These are phyloP conservation scores for Cephonodes hylas DNA, from an alignment of 2,888 invertebrate species.

Conservation along the genomic window DNA sequence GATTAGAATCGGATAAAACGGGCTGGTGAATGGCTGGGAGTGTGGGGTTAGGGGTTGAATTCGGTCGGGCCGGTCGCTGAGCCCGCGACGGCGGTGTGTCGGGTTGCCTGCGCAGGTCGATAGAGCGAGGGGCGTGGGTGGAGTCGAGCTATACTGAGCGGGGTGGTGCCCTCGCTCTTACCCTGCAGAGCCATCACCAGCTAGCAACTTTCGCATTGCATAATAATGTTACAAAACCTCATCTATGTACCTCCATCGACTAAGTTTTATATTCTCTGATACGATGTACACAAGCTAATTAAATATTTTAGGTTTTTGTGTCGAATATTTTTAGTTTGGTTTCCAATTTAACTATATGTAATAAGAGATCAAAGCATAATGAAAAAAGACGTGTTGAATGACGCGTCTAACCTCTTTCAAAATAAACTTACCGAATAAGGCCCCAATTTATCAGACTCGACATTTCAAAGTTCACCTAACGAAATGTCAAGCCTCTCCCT, in stretches of 20 bases:
- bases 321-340: background rate
- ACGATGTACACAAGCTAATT: background rate
- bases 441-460: conserved; percentile 5
- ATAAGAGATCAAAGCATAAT: too few species aligned
- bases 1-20: conserved; percentile 27
- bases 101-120: conserved; percentile 76
- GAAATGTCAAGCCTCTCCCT: conserved; percentile 37
- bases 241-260: conserved; percentile 24
- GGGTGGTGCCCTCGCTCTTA: conserved; percentile 77
- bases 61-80: conserved; percentile 46
- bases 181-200: conserved; percentile 48
- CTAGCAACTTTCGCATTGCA: conserved; percentile 57
- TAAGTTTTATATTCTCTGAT: background rate
- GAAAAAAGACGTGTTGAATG: background rate
- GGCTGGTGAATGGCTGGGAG: conserved; percentile 28
- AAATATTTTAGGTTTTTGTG: too few species aligned
- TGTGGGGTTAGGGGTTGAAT: conserved; percentile 49
- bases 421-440: background rate
- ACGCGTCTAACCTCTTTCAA: background rate
- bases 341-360: too few species aligned
- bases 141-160: conserved; percentile 60
- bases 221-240: conserved; percentile 56
- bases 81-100: conserved; percentile 47
- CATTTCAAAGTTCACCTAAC: conserved; percentile 36
- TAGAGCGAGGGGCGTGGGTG: conserved; percentile 71